Conservation (phyloP, 92 coral and sea anemone species). For the Phymanthus crucifer region DNA sequence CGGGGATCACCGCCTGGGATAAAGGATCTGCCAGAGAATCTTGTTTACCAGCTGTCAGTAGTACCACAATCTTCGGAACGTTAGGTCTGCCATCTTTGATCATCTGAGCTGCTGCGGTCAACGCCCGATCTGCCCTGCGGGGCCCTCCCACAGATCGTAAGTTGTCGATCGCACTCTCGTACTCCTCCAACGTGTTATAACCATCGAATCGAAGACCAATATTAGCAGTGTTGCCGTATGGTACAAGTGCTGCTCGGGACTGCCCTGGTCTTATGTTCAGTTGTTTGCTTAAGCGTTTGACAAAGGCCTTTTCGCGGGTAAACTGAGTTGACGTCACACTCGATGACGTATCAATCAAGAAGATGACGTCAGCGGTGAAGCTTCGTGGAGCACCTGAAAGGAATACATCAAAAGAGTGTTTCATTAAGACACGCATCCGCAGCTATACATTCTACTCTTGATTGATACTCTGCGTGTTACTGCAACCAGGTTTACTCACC, state of each 20-base stretch:
- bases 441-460: no score
- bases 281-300: slow-evolving; percentile 47
- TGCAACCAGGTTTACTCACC: background rate
- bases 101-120: slow-evolving; percentile 53
- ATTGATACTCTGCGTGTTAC: no score
- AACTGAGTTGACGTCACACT: slow-evolving; percentile 66
- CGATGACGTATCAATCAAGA: slow-evolving; percentile 80
- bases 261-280: slow-evolving; percentile 56
- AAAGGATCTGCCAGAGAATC: slow-evolving; percentile 51
- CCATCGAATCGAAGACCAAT: slow-evolving; percentile 54
- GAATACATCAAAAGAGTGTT: background rate
- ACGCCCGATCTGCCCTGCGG: slow-evolving; percentile 65
- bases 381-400: slow-evolving; percentile 31
- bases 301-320: slow-evolving; percentile 69
- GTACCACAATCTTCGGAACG: slow-evolving; percentile 63
- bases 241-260: slow-evolving; percentile 61
- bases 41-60: slow-evolving; percentile 60
- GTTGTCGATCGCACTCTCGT: slow-evolving; percentile 35
- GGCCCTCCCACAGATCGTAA: slow-evolving; percentile 56
- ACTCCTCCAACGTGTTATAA: slow-evolving; percentile 35
- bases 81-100: slow-evolving; percentile 50
- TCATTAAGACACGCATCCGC: background rate
- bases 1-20: slow-evolving; percentile 41
- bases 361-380: slow-evolving; percentile 72
- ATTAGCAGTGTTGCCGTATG: slow-evolving; percentile 52